phyloP scores from a whole-genome alignment of 2,113 vertebrate genomes.

The Macrotus californicus region DNA sequence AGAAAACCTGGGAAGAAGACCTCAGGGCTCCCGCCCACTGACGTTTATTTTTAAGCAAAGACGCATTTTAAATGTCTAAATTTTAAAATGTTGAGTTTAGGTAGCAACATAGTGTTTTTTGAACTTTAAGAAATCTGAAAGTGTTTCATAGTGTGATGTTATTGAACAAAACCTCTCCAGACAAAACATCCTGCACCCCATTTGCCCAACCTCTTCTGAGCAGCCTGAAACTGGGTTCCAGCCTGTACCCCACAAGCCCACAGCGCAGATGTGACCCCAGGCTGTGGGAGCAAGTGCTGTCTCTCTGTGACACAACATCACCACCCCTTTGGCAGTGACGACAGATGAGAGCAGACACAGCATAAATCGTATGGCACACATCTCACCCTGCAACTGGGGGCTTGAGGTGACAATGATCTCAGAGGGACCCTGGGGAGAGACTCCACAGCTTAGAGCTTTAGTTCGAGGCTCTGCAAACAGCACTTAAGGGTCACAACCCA shows the following conservation, averaged over 20 bases:
- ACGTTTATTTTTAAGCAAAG: not conserved
- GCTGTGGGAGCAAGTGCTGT: too few species aligned
- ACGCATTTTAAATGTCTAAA: not conserved
- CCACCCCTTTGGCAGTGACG: rapidly evolving
- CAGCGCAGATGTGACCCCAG: rapidly evolving
- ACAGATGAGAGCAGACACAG: not conserved
- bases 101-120: too few species aligned
- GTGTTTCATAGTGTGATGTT: not conserved
- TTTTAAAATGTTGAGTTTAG: not conserved
- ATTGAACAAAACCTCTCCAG: not conserved
- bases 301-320: not conserved
- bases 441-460: rapidly evolving
- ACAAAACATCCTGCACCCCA: not conserved
- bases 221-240: rapidly evolving
- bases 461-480: not conserved
- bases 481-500: rapidly evolving
- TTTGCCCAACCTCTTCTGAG: not conserved
- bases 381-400: rapidly evolving
- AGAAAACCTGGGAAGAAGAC: rapidly evolving
- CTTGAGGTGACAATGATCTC: rapidly evolving
- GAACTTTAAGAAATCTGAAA: not conserved
- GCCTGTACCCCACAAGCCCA: not conserved
- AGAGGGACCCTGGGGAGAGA: rapidly evolving
- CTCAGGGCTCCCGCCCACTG: rapidly evolving
- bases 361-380: not conserved